Evolutionary conservation across 2,113 vertebrate genomes (phyloP).

Genomic region (Camelus dromedarius): DNA sequence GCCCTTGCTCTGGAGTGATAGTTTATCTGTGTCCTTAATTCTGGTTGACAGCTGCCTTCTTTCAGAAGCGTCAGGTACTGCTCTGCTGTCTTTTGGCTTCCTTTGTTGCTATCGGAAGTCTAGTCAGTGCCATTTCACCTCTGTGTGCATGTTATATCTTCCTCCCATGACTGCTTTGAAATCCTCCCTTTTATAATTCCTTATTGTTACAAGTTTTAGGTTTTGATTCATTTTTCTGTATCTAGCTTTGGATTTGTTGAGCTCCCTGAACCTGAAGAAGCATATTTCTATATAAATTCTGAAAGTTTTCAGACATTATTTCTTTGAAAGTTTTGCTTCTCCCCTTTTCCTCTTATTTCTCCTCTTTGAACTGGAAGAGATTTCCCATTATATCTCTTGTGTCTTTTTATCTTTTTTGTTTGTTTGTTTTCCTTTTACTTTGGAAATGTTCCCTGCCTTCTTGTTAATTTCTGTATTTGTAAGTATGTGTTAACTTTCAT

Average conservation of each 20-base stretch:
- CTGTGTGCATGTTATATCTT: background rate
- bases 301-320: background rate
- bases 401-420: background rate
- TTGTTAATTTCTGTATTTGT: background rate
- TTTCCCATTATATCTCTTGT: background rate
- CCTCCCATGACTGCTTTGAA: background rate
- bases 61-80: background rate
- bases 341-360: background rate
- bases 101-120: background rate
- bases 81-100: background rate
- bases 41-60: background rate
- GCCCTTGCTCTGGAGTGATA: background rate
- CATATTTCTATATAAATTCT: background rate
- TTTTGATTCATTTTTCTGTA: background rate
- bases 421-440: background rate
- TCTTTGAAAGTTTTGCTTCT: constrained; percentile 8
- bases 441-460: background rate
- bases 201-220: background rate
- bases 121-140: background rate
- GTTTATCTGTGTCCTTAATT: background rate
- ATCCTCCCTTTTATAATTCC: background rate
- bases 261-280: background rate
- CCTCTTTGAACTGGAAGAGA: background rate
- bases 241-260: background rate
- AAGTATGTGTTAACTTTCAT: background rate